Evolutionary conservation across 2,888 invertebrate species (phyloP), one percentile per base, ranked within the genome.

Genomic region (Machimus rusticus): DNA sequence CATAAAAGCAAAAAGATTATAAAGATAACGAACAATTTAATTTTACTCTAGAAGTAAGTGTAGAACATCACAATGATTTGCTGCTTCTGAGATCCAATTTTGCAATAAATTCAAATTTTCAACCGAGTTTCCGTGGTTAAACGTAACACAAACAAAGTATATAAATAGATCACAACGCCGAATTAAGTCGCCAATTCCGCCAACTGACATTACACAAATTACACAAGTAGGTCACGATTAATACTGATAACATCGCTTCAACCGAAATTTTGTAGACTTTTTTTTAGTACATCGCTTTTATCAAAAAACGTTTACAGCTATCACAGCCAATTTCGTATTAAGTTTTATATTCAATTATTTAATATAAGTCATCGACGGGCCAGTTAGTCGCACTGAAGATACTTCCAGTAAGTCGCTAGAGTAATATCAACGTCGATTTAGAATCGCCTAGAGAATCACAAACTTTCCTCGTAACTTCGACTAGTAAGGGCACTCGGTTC

Each of bases 241-340:
- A 85, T 85, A 85, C 85, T 85, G 85, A 57, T 85, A 31, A 74
- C 37, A 74, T 74, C 43, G 39, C 28, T 37, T 51, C 37, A 86
- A 77, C 37, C 76, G 43, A 77, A 77, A 86, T 86, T 77, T 86
- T 77, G 77, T 77, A 37, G 77, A 57, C 55, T 77, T 84, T 14
- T 82, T 39, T 57, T 74, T 74, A 43, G 23, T n/a, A 86, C 51
- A 76, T 77, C 43, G 19, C 19, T 77, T 86, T 34, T 76, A 51
- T 19, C 34, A 43, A n/a, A 28, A 74, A 74, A 37, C 12, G 31
- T 86, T 89, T 90, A 91, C 91, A 91, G 91, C 92, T 92, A 92
- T 92, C 92, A 92, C 92, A 92, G 92, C 92, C 92, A 92, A 92
- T 92, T 92, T 92, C 92, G 91, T 86, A 76, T 88, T 86, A 86